A percentile compares a stretch with the other conserved stretches of the same genome.
Evolutionary conservation across 2,797 vertebrate genomes (phyloP).

Genomic region (Anguilla megastoma): DNA sequence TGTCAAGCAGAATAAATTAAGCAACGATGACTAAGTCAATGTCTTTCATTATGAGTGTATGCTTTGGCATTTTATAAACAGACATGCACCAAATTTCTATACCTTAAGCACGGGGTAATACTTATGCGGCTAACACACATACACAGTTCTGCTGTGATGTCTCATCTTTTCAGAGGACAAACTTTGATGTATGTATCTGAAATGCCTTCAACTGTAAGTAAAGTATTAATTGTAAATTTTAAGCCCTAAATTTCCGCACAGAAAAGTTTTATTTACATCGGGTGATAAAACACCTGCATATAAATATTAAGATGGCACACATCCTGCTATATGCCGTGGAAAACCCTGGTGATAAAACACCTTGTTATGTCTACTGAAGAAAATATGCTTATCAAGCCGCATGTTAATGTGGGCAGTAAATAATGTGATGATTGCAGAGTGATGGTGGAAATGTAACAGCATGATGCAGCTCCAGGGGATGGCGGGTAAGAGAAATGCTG

Average conservation of each 20-base stretch:
- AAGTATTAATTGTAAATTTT: constrained; percentile 61
- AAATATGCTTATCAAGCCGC: constrained; percentile 77
- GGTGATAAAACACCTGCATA: constrained; percentile 61
- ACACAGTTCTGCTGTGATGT: neutral
- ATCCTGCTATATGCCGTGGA: constrained; percentile 44
- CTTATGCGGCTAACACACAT: neutral
- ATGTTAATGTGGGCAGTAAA: constrained; percentile 73
- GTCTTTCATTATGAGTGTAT: neutral
- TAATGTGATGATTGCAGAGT: constrained; percentile 55
- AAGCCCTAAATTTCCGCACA: constrained; percentile 64
- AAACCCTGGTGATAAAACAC: constrained; percentile 69
- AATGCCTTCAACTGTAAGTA: constrained; percentile 55
- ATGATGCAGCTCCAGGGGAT: constrained; percentile 60
- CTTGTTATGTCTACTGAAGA: constrained; percentile 70
- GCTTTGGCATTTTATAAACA: neutral
- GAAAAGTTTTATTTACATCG: constrained; percentile 69
- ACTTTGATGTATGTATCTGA: neutral
- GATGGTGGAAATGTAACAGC: constrained; percentile 54
- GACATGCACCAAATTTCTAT: neutral
- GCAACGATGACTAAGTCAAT: neutral
- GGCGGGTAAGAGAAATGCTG: constrained; percentile 10
- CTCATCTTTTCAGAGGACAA: neutral
- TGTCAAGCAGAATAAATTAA: neutral
- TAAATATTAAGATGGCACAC: constrained; percentile 47
- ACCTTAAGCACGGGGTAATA: neutral